Percentiles rank a stretch among this genome's conserved stretches.
These are phyloP conservation scores for Drosophila hamatofila DNA, from an alignment of 2,888 invertebrate genomes.

Conservation along the genomic window DNA sequence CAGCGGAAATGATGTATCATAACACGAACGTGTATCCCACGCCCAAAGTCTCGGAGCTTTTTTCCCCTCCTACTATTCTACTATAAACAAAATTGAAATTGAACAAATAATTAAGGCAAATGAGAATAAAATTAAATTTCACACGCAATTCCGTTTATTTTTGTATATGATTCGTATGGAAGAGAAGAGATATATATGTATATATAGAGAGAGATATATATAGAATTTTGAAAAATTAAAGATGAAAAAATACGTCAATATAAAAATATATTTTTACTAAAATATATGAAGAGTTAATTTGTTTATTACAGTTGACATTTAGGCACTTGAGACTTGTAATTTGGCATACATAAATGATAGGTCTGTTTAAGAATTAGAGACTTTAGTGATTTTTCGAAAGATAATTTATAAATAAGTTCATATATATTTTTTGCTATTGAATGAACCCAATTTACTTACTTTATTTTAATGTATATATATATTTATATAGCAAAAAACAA, in stretches of 20 bases:
- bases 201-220: not conserved
- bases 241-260: not conserved
- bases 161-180: slow-evolving; percentile 33
- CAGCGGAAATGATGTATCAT: slow-evolving; percentile 72
- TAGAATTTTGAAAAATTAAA: not conserved
- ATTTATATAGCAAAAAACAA: too few relatives aligned
- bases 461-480: too few relatives aligned
- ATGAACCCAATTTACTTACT: too few relatives aligned
- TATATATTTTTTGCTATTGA: too few relatives aligned
- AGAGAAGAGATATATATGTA: not conserved
- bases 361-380: not conserved
- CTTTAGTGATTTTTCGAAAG: not conserved
- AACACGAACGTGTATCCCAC: slow-evolving; percentile 52
- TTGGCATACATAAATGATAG: not conserved
- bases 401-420: too few relatives aligned
- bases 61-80: slow-evolving; percentile 18
- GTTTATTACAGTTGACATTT: not conserved
- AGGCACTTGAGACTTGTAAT: not conserved
- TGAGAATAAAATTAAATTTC: slow-evolving; percentile 57
- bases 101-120: slow-evolving; percentile 32
- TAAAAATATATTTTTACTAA: not conserved
- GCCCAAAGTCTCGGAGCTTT: slow-evolving; percentile 54
- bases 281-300: not conserved
- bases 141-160: slow-evolving; percentile 70
- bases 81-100: slow-evolving; percentile 61